Evolutionary conservation across 2,888 invertebrate genomes (phyloP).

Genomic region (Drosophila pseudotakahashii): DNA sequence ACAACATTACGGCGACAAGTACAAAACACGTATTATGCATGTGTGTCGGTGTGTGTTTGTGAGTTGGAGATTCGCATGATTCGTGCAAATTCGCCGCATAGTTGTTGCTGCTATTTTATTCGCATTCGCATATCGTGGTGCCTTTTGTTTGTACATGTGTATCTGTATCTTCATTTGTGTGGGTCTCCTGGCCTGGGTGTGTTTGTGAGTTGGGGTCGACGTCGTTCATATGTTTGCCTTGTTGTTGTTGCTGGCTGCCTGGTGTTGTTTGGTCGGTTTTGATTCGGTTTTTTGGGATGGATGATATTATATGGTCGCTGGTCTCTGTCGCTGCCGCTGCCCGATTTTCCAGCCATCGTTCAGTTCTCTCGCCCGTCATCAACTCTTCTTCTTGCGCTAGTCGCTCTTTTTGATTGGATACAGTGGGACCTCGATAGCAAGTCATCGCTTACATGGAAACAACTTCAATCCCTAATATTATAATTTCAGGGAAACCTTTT

Average conservation of each 20-base stretch:
- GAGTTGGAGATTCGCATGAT: slow-evolving; percentile 81
- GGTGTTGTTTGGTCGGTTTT: slow-evolving; percentile 80
- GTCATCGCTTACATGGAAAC: no score
- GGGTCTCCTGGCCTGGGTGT: slow-evolving; percentile 46
- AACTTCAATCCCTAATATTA: no score
- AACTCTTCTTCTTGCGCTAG: slow-evolving; percentile 40
- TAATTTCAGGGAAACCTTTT: no score
- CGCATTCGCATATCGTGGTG: slow-evolving; percentile 77
- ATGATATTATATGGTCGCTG: slow-evolving; percentile 74
- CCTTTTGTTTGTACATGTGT: slow-evolving; percentile 53
- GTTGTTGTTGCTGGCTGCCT: slow-evolving; percentile 13
- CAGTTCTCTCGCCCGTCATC: slow-evolving; percentile 61
- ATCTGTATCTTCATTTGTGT: slow-evolving; percentile 40
- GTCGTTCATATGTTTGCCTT: slow-evolving; percentile 60
- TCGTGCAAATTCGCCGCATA: slow-evolving; percentile 80
- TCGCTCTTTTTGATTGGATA: slow-evolving; percentile 54
- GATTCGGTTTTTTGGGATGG: slow-evolving; percentile 80
- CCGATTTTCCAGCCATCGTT: slow-evolving; percentile 51
- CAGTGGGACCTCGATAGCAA: slow-evolving; percentile 5
- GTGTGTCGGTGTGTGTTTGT: slow-evolving; percentile 15
- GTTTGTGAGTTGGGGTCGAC: slow-evolving; percentile 52
- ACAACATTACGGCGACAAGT: slow-evolving; percentile 76
- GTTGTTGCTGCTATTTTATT: slow-evolving; percentile 74
- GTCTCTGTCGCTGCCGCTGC: slow-evolving; percentile 31
- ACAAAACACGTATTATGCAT: slow-evolving; percentile 78